Conservation (phyloP, 2,888 invertebrate species). For the Amblyjoppa proteus region DNA sequence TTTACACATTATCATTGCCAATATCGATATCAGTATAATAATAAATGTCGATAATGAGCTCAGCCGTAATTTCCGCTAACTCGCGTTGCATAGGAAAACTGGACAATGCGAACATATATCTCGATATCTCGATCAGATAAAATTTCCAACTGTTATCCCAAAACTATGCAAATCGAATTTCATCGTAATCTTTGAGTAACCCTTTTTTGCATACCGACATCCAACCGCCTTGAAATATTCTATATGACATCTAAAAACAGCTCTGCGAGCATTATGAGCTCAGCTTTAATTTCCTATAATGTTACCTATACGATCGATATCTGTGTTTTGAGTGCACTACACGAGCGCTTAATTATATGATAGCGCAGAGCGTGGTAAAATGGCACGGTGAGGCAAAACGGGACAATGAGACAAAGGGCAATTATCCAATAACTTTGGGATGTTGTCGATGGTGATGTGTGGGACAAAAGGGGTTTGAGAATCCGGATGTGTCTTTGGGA, state of each 20-base stretch:
- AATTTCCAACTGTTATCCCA: not conserved
- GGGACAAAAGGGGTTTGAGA: no score
- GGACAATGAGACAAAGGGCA: no score
- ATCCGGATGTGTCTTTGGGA: no score
- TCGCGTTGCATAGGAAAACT: no score
- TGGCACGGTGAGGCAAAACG: no score
- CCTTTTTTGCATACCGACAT: not conserved
- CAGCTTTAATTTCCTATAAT: not conserved
- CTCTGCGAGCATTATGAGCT: not conserved
- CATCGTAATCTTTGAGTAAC: not conserved
- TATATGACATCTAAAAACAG: not conserved
- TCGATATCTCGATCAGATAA: not conserved
- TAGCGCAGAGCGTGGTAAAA: not conserved
- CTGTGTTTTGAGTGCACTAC: slow-evolving; percentile 1
- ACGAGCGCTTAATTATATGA: not conserved
- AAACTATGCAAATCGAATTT: not conserved
- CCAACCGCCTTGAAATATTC: not conserved
- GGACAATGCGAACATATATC: no score
- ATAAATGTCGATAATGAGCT: no score
- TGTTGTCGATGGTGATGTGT: no score
- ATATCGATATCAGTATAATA: no score
- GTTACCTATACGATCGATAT: not conserved
- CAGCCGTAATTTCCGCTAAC: no score
- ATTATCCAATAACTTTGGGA: no score
- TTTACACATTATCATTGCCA: no score